Conservation (phyloP, 2,888 invertebrate species). For the Germaria angustata region DNA sequence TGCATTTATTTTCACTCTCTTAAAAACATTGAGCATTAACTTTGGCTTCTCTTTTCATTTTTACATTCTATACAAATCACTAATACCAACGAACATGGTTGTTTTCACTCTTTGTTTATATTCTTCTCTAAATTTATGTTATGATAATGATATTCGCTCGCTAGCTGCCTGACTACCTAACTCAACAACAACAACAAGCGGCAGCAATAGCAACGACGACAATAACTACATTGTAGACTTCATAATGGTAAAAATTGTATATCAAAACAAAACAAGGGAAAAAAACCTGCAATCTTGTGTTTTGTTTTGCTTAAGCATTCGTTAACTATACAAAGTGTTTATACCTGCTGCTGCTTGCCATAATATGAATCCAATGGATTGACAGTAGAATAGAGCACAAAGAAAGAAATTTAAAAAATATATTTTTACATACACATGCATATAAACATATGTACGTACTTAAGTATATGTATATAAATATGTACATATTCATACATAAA, state of each 20-base stretch:
- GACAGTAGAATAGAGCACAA: slow-evolving; percentile 1
- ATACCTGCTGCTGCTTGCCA: slow-evolving; percentile 67
- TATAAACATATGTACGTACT: too few species aligned
- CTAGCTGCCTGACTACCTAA: slow-evolving; percentile 32
- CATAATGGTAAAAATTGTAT: slow-evolving; percentile 52
- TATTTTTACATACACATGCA: too few species aligned
- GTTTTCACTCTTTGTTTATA: slow-evolving; percentile 64
- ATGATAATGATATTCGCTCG: slow-evolving; percentile 50
- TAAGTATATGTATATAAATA: too few species aligned
- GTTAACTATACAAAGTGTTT: slow-evolving; percentile 54
- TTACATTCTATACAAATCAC: slow-evolving; percentile 61
- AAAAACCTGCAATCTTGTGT: slow-evolving; percentile 71
- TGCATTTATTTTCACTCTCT: slow-evolving; percentile 39
- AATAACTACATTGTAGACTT: slow-evolving; percentile 17
- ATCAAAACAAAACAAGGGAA: slow-evolving; percentile 63
- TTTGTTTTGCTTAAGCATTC: slow-evolving; percentile 78
- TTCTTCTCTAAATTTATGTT: slow-evolving; percentile 64
- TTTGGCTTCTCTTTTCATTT: slow-evolving; percentile 50
- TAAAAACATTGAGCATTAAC: slow-evolving; percentile 19
- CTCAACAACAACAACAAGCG: slow-evolving; percentile 41
- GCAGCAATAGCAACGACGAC: slow-evolving; percentile 15
- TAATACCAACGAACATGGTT: slow-evolving; percentile 17
- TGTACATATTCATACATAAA: too few species aligned
- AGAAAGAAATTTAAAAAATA: slow-evolving; percentile 8
- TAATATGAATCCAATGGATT: slow-evolving; percentile 25